Evolutionary conservation across 2,888 invertebrate genomes (phyloP).

Genomic region (Tholera decimalis): DNA sequence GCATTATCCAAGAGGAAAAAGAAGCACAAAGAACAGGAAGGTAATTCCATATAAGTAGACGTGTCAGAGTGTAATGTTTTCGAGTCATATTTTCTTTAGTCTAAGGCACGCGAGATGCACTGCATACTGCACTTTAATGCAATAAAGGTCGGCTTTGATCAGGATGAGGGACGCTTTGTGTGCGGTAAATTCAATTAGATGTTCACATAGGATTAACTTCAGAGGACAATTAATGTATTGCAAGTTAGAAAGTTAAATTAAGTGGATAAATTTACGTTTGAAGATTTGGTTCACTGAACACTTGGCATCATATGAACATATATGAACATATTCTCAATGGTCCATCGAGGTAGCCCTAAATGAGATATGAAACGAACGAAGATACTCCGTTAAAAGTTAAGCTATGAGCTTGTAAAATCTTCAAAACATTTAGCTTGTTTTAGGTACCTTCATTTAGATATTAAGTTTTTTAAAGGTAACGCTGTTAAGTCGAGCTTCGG

Average conservation of each 20-base stretch:
- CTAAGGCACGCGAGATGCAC: slow-evolving; percentile 2
- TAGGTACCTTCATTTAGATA: slow-evolving; percentile 30
- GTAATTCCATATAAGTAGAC: slow-evolving; percentile 17
- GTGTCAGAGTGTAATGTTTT: slow-evolving; percentile 7
- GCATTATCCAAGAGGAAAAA: slow-evolving; percentile 43
- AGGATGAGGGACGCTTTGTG: slow-evolving; percentile 37
- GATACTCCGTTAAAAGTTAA: slow-evolving; percentile 3
- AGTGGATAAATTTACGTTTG: slow-evolving; percentile 4
- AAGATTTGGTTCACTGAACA: slow-evolving; percentile 16
- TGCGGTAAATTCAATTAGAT: slow-evolving; percentile 58
- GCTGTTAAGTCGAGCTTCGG: slow-evolving; percentile 36
- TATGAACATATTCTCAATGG: too few relatives aligned
- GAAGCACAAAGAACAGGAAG: slow-evolving; percentile 22
- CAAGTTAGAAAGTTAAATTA: slow-evolving; percentile 16
- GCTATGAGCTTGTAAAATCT: slow-evolving; percentile 26
- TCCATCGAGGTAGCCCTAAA: too few relatives aligned
- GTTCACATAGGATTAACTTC: slow-evolving; percentile 15
- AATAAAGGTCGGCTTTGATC: slow-evolving; percentile 63
- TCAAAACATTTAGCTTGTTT: slow-evolving; percentile 17
- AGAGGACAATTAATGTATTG: slow-evolving; percentile 1
- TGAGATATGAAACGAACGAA: slow-evolving; percentile 1
- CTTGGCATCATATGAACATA: background rate
- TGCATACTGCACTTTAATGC: slow-evolving; percentile 49
- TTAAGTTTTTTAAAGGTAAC: slow-evolving; percentile 34
- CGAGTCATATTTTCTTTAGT: slow-evolving; percentile 24